Conservation (phyloP, 2,113 vertebrate species). For the Bos indicus region DNA sequence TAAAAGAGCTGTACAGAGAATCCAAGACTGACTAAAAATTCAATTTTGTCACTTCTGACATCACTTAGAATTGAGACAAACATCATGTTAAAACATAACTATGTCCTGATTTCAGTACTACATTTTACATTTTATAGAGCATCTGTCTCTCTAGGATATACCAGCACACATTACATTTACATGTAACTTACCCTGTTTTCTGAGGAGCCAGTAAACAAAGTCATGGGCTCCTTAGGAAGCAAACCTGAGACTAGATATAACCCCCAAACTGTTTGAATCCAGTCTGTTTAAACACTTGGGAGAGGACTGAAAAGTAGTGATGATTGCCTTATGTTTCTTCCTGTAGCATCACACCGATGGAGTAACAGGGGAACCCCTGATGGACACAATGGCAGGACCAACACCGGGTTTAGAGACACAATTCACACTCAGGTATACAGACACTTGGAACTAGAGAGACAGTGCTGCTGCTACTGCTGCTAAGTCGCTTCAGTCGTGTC, state of each 20-base stretch:
- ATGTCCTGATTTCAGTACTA: not conserved
- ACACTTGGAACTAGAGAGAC: not conserved
- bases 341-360: not conserved
- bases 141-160: not conserved
- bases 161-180: not conserved
- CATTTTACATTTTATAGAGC: not conserved
- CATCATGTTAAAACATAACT: not conserved
- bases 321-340: not conserved
- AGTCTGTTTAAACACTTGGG: not conserved
- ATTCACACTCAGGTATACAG: not conserved
- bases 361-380: not conserved
- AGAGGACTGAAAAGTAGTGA: not conserved
- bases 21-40: not conserved
- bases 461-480: no score
- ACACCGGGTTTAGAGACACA: not conserved
- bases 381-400: not conserved
- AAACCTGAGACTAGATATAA: not conserved
- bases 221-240: not conserved
- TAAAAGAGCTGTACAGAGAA: not conserved
- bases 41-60: not conserved
- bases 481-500: no score
- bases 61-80: not conserved
- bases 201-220: constrained; percentile 35
- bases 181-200: constrained; percentile 33
- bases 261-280: not conserved